Base-by-base conservation (phyloP, 2,888 invertebrate genomes). In the Aphodius sticticus region DNA sequence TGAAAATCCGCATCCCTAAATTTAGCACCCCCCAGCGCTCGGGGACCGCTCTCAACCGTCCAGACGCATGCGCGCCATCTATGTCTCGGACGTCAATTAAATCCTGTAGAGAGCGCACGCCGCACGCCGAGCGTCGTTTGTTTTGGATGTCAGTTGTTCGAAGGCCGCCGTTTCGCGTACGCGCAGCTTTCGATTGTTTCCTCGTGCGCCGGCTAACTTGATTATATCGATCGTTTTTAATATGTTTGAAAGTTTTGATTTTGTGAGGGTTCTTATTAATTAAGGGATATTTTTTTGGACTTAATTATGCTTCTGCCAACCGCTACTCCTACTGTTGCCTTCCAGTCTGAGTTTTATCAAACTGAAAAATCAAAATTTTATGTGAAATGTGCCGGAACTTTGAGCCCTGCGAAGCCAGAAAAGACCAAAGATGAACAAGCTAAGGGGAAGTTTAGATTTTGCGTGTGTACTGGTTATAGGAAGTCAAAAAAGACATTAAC, bases 401-500 rank as follows among this genome's bases (percentile, higher is more conserved):
- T 81, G 69, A 86, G 84, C 82, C 84, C 85, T 12, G 81, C 82
- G 36, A 85, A 84, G 7, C 36, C 35, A 7, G 74, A 36, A 36
- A 37, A n/a, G 36, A 35, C 26, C 6, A 36, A 37, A 36, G 35
- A 6, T 26, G 74, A 74, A 12, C 76, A 78, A 14, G 16, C 72
- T n/a, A 83, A 83, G 77, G 86, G 86, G 82, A 74, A 74, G 74
- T 88, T 89, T 82, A 84, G 87, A 80, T 87, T 89, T 84, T 89
- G 88, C 82, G 87, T 87, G 71, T 88, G 89, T 80, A 87, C 88
- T 9, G 89, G 91, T 81, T 91, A 90, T 82, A 86, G 86, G 80
- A 82, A 83, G 53, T 16, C 77, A 70, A 82, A 79, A 86, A 92
- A 92, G 85, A 91, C 91, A 76, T 91, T 91, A 84, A 91, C 93